Base-by-base conservation (phyloP, 37 sponge, comb jelly and placozoan genomes). In the Eunapius fragilis region DNA sequence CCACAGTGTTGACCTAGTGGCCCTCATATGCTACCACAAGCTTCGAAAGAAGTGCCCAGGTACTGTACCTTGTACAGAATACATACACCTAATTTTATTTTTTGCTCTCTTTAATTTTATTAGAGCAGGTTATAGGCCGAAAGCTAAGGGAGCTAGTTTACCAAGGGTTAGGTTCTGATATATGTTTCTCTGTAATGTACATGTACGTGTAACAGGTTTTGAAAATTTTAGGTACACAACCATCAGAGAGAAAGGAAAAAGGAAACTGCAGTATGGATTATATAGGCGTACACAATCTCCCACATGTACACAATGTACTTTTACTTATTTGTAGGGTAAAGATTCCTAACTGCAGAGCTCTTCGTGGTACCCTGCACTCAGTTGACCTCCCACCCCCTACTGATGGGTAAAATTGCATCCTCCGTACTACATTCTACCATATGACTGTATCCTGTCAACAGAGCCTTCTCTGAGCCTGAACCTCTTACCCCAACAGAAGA, bases 1-100 rank as follows among this genome's bases (percentile, higher is more conserved):
- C 48, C 85, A 84, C 10, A 83, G 79, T 73, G 41, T 89, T 81
- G 90, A 89, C 38, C 90, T 89, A 2, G 85, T 89, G 37, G 90
- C 90, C 67, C 78, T 89, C 36, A 79, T 89, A 19, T 84, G 85
- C 76, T 89, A 89, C 85, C 67, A 72, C 70, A 89, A 80, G 37
- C 47, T 89, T 31, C 83, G 74, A 41, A 79, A 89, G 76, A 89
- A 85, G 32, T 85, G 74, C 49, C 78, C 45, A 47, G 89, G 89
- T 88, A 49, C 28, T 33, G 73, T 28, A 31, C n/a, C n/a, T n/a
- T n/a, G n/a, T n/a, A n/a, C n/a, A n/a, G n/a, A n/a, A n/a, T n/a
- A n/a, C n/a, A n/a, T n/a, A n/a, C n/a, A n/a, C n/a, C n/a, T n/a
- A n/a, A n/a, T n/a, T n/a, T n/a, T n/a, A n/a, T n/a, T n/a, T n/a